Evolutionary conservation across 2,888 invertebrate genomes (phyloP), one percentile per base, ranked within the genome.

Genomic region (Molorchus minor): DNA sequence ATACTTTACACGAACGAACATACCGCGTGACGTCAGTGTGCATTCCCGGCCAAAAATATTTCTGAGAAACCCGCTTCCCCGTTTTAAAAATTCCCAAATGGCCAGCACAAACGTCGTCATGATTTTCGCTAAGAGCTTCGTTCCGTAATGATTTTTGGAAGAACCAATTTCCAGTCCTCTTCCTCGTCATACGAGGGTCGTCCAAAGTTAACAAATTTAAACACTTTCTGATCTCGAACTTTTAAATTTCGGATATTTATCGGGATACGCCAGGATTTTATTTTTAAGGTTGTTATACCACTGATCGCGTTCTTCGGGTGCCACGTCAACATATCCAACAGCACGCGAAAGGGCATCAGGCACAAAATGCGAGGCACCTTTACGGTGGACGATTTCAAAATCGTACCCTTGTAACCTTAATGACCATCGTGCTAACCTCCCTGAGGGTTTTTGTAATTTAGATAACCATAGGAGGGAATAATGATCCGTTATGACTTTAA

Each of bases 401-500:
- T 53, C 49, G 36, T 52, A 64, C 19, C 58, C 52, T 8, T 60
- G 46, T 17, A 68, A 20, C 17, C 65, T 30, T n/a, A 68, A 38
- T 20, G 62, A 21, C 70, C 73, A 71, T 15, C 74, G 10, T 8
- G 67, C 56, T 15, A 73, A 45, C 53, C 61, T 61, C 38, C 66
- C 62, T 13, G 57, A 25, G 8, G 62, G 64, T 44, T 61, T 57
- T 25, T 64, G 55, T n/a, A 54, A 16, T 33, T 54, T 54, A 19
- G 15, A 30, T 17, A 71, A 45, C 70, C 69, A 71, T 5, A 67
- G 36, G 2, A 73, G 41, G 0, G 64, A 59, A 43, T 62, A 44
- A 35, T 74, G 72, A 36, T 73, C 72, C 0, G 71, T 71, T 2
- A 71, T 59, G 0, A 71, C 61, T 1, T 35, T 68, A 58, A 74